Evolutionary conservation across 2,888 invertebrate genomes (phyloP).

Genomic region (Mimachlamys varia): DNA sequence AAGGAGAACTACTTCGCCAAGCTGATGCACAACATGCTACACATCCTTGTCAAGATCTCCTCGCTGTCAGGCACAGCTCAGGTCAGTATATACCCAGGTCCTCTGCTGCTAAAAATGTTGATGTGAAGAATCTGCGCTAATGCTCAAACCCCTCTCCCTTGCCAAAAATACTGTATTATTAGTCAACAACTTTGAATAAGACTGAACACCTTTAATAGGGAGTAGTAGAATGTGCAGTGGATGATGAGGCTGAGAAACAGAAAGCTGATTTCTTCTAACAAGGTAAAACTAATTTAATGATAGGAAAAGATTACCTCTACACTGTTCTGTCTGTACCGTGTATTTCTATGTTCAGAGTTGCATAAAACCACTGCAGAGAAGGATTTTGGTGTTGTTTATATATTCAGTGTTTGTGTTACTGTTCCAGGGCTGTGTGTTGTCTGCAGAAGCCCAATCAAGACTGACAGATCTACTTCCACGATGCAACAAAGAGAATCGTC

Average conservation of each 20-base stretch:
- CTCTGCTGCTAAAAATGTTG: background rate
- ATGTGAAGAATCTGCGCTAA: too few relatives aligned
- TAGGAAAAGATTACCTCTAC: too few relatives aligned
- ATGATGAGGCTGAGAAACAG: too few relatives aligned
- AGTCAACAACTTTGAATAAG: too few relatives aligned
- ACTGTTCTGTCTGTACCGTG: background rate
- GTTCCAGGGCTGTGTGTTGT: background rate
- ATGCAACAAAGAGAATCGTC: background rate
- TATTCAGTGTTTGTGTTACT: background rate
- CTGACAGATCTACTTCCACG: background rate
- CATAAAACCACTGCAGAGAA: background rate
- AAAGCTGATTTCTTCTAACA: too few relatives aligned
- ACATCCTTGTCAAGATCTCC: slow-evolving; percentile 13
- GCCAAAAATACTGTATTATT: too few relatives aligned
- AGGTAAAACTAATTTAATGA: too few relatives aligned
- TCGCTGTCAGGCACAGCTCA: background rate
- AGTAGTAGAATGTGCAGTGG: too few relatives aligned
- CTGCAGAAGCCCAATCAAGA: background rate
- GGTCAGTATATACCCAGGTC: slow-evolving; percentile 3
- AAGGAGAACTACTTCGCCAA: slow-evolving; percentile 38
- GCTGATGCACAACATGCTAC: slow-evolving; percentile 40
- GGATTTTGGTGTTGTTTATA: background rate
- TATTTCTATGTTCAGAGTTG: background rate
- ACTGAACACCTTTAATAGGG: too few relatives aligned
- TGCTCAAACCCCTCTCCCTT: too few relatives aligned